Evolutionary conservation across 2,113 vertebrate genomes (phyloP).

Genomic region (Aptenodytes forsteri): DNA sequence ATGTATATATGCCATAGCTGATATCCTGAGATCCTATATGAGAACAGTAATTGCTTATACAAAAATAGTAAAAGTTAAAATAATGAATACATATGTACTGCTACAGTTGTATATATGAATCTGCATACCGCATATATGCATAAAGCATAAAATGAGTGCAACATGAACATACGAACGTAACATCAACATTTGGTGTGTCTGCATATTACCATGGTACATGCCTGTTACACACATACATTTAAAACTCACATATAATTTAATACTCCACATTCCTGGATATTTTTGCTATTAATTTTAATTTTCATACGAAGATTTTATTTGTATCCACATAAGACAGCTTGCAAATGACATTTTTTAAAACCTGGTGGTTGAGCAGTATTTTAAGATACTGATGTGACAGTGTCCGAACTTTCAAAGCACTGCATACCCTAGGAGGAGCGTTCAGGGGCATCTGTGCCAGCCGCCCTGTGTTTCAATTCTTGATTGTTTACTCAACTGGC

Average conservation of each 20-base stretch:
- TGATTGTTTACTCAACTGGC: not conserved
- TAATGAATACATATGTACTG: not conserved
- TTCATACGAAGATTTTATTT: not conserved
- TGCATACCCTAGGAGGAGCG: fast-evolving
- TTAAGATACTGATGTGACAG: not conserved
- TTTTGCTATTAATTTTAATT: not conserved
- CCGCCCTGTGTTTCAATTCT: not conserved
- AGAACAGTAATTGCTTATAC: not conserved
- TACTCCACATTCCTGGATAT: not conserved
- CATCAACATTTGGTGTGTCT: not conserved
- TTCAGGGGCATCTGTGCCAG: not conserved
- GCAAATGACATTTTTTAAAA: not conserved
- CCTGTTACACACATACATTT: not conserved
- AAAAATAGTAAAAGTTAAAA: not conserved
- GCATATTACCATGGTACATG: not conserved
- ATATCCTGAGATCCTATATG: fast-evolving
- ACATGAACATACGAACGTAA: not conserved
- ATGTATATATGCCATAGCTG: not conserved
- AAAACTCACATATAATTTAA: not conserved
- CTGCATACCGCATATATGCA: not conserved
- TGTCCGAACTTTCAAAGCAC: fast-evolving
- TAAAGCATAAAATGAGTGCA: not conserved
- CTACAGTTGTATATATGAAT: not conserved
- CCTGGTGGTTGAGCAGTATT: not conserved
- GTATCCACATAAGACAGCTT: not conserved